Conservation (phyloP, 1,140 invertebrate species). For the Eufriesea mexicana region DNA sequence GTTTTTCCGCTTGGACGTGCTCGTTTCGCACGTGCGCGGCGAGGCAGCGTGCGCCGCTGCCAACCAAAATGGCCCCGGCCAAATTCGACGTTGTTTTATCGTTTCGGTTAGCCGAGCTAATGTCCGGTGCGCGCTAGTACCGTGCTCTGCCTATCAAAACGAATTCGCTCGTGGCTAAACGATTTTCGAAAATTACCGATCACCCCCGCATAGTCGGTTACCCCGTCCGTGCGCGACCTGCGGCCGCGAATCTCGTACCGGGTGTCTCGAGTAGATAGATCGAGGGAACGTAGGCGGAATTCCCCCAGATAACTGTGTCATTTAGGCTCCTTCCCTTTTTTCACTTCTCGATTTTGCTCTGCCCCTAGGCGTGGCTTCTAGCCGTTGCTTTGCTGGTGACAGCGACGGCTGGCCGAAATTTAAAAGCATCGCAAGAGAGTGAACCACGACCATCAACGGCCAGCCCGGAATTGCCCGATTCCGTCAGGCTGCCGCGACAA, state of each 20-base stretch:
- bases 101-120: slow-evolving; percentile 30
- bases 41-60: not conserved
- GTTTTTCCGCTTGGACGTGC: slow-evolving; percentile 69
- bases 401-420: slow-evolving; percentile 68
- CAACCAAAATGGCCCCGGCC: slow-evolving; percentile 7
- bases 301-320: no score
- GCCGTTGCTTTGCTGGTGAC: slow-evolving; percentile 66
- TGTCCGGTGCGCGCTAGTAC: not conserved
- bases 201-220: no score
- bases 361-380: slow-evolving; percentile 68
- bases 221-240: not conserved
- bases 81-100: slow-evolving; percentile 26
- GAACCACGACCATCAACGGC: slow-evolving; percentile 40
- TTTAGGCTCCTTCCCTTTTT: not conserved
- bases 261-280: not conserved
- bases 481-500: slow-evolving; percentile 50
- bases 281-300: no score
- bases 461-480: slow-evolving; percentile 24
- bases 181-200: slow-evolving; percentile 33
- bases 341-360: not conserved
- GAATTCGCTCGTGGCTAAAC: slow-evolving; percentile 29
- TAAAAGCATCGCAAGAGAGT: slow-evolving; percentile 61
- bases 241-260: no score
- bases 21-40: slow-evolving; percentile 31
- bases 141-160: not conserved